phyloP scores from a whole-genome alignment of 2,113 vertebrate genomes.

The Marmota flaviventris region DNA sequence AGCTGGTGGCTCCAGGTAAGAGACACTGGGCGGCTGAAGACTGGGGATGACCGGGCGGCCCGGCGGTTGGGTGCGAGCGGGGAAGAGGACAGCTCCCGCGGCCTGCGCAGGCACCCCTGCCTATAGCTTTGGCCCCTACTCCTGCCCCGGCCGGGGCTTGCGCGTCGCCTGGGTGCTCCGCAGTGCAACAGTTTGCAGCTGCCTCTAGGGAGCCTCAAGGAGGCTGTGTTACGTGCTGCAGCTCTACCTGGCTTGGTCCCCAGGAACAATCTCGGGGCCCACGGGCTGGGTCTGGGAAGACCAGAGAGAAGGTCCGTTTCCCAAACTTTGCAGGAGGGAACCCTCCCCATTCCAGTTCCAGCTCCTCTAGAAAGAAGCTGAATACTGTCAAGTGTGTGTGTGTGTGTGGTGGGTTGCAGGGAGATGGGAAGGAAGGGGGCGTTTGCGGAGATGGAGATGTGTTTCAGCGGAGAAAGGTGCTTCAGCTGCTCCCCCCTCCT shows the following conservation, averaged over 20 bases:
- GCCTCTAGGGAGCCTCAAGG: constrained; percentile 4
- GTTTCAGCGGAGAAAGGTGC: constrained; percentile 30
- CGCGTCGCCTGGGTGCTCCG: constrained; percentile 52
- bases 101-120: constrained; percentile 59
- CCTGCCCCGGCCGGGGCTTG: not conserved
- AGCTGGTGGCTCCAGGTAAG: constrained; percentile 80
- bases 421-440: not conserved
- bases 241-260: not conserved
- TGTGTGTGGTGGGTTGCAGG: not conserved
- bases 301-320: constrained; percentile 50
- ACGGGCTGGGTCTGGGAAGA: not conserved
- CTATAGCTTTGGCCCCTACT: not conserved
- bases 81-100: not conserved
- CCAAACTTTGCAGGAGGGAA: constrained; percentile 78
- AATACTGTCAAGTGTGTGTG: not conserved
- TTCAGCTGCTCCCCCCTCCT: not conserved
- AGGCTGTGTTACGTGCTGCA: not conserved
- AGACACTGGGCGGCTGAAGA: not conserved
- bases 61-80: not conserved
- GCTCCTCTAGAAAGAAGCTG: constrained; percentile 22
- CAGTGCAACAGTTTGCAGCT: constrained; percentile 85
- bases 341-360: constrained; percentile 23
- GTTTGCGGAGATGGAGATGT: not conserved
- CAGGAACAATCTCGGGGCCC: not conserved
- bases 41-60: not conserved